Conservation (phyloP, 2,113 vertebrate species). For the Osmerus mordax region DNA sequence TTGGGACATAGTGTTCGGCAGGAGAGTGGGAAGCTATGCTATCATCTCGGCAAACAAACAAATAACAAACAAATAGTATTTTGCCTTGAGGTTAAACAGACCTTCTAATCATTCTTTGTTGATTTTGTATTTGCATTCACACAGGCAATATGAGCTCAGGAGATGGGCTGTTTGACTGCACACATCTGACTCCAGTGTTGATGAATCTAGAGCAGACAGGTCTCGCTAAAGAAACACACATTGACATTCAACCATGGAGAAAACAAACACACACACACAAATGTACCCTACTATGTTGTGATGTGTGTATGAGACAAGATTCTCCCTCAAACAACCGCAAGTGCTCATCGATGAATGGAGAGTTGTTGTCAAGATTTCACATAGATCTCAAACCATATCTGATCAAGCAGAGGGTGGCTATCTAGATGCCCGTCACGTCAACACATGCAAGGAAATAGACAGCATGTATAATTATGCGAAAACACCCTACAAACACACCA, state of each 20-base stretch:
- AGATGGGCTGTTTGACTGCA: not conserved
- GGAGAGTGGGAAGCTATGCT: slow-evolving; percentile 27
- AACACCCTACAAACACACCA: too few relatives aligned
- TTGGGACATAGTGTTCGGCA: slow-evolving; percentile 1
- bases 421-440: too few relatives aligned
- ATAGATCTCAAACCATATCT: too few relatives aligned
- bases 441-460: too few relatives aligned
- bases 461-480: too few relatives aligned
- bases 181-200: not conserved
- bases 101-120: slow-evolving; percentile 54
- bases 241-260: slow-evolving; percentile 8
- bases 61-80: slow-evolving; percentile 25
- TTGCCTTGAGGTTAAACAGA: slow-evolving; percentile 45
- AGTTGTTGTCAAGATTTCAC: too few relatives aligned
- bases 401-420: too few relatives aligned
- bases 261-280: slow-evolving; percentile 4
- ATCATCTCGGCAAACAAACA: slow-evolving; percentile 47
- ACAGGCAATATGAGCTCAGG: slow-evolving; percentile 1
- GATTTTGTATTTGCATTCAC: slow-evolving; percentile 37
- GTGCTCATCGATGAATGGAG: not conserved
- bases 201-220: slow-evolving; percentile 1
- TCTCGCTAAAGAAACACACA: not conserved
- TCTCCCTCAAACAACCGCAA: slow-evolving; percentile 22
- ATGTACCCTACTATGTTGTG: not conserved
- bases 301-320: not conserved